Evolutionary conservation across 2,113 vertebrate genomes (phyloP).

Genomic region (Thomomys bottae): DNA sequence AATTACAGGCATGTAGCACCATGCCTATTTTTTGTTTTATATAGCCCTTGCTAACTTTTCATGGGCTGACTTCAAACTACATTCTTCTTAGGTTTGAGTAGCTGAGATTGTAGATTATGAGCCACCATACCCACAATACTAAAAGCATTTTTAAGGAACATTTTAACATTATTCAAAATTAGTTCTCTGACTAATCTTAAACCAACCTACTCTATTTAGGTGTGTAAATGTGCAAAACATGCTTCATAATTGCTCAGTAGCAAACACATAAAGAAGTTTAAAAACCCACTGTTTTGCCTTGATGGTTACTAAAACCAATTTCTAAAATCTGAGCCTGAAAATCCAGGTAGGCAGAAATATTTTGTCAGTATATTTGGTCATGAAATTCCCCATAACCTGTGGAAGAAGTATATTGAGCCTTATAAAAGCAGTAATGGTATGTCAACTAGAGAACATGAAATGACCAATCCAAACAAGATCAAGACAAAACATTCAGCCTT

Average conservation of each 20-base stretch:
- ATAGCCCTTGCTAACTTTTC: too few species aligned
- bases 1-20: too few species aligned
- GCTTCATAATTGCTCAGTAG: neutral
- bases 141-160: neutral
- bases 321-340: constrained; percentile 20
- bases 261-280: neutral
- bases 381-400: neutral
- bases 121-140: neutral
- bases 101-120: too few species aligned
- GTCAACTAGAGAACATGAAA: neutral
- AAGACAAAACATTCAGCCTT: neutral
- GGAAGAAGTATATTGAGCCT: too few species aligned
- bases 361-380: neutral
- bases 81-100: too few species aligned
- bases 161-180: constrained; percentile 5
- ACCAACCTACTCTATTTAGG: neutral
- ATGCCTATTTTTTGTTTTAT: too few species aligned
- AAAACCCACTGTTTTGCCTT: neutral
- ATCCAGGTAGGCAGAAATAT: neutral
- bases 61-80: too few species aligned
- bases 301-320: neutral
- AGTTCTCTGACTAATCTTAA: neutral
- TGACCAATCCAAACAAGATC: neutral
- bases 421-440: neutral
- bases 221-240: neutral